Percentiles rank a stretch among this genome's conserved stretches.
Evolutionary conservation across 2,888 invertebrate genomes (phyloP).

Genomic region (Labia minor): DNA sequence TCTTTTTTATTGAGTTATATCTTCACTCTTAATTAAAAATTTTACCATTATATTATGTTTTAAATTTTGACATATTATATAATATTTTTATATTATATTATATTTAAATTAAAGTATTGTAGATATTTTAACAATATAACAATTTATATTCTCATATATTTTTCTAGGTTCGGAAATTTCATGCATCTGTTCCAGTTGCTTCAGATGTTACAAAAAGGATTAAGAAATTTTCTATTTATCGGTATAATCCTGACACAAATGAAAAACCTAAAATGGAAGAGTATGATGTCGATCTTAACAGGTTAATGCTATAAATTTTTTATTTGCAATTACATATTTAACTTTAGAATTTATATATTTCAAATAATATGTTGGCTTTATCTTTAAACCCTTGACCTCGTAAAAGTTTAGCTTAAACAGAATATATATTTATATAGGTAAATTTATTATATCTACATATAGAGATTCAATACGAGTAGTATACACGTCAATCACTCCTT

Average conservation of each 20-base stretch:
- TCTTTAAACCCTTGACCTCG: too few species aligned
- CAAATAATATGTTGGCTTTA: background rate
- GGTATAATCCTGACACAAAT: conserved; percentile 44
- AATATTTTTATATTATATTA: background rate
- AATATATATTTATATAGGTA: too few species aligned
- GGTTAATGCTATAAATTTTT: conserved; percentile 29
- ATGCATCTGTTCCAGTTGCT: background rate
- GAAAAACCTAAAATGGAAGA: conserved; percentile 44
- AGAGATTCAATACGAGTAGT: too few species aligned
- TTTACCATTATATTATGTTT: background rate
- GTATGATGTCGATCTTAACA: conserved; percentile 52
- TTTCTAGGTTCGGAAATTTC: background rate
- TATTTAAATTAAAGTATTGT: background rate
- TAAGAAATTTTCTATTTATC: conserved; percentile 63
- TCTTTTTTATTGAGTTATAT: background rate
- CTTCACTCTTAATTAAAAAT: background rate
- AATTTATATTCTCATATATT: background rate
- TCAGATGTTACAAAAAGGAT: conserved; percentile 45
- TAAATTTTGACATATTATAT: background rate
- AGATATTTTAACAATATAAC: background rate
- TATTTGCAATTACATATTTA: too few species aligned
- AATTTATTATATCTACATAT: too few species aligned
- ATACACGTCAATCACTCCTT: too few species aligned
- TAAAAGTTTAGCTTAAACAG: too few species aligned
- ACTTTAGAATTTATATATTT: too few species aligned